Evolutionary conservation across 92 coral and sea anemone genomes (phyloP).

Genomic region (Isaurus tuberculatus): DNA sequence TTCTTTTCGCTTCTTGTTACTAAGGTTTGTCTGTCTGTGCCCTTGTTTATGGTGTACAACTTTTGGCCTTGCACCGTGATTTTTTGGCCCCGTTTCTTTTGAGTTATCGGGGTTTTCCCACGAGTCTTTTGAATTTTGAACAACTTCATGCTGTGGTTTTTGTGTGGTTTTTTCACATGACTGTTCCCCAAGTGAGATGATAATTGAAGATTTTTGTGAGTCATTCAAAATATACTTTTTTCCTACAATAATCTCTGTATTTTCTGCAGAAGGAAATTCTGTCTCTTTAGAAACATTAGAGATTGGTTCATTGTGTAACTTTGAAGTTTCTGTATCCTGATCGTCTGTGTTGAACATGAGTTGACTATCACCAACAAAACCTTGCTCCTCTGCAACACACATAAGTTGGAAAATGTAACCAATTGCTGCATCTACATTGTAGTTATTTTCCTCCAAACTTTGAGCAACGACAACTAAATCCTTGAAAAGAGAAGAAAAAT

Average conservation of each 20-base stretch:
- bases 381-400: slow-evolving; percentile 77
- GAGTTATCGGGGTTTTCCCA: background rate
- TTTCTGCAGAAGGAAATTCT: too few relatives aligned
- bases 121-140: slow-evolving; percentile 26
- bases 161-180: background rate
- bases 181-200: background rate
- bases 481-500: slow-evolving; percentile 44
- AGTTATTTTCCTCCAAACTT: slow-evolving; percentile 72
- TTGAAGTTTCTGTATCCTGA: background rate
- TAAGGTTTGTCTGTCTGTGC: slow-evolving; percentile 51
- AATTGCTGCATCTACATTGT: slow-evolving; percentile 79
- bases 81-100: background rate
- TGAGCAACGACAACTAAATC: slow-evolving; percentile 76
- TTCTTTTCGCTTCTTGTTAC: slow-evolving; percentile 91
- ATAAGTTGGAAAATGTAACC: slow-evolving; percentile 83
- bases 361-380: slow-evolving; percentile 23
- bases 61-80: slow-evolving; percentile 85
- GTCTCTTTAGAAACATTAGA: too few relatives aligned
- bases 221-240: background rate
- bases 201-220: background rate
- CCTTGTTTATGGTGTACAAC: slow-evolving; percentile 52
- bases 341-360: background rate
- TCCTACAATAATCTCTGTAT: too few relatives aligned
- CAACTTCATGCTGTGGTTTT: slow-evolving; percentile 30
- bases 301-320: background rate